Conservation (phyloP, 2,888 invertebrate genomes). For the Galeopsomyia nigrocyanea region DNA sequence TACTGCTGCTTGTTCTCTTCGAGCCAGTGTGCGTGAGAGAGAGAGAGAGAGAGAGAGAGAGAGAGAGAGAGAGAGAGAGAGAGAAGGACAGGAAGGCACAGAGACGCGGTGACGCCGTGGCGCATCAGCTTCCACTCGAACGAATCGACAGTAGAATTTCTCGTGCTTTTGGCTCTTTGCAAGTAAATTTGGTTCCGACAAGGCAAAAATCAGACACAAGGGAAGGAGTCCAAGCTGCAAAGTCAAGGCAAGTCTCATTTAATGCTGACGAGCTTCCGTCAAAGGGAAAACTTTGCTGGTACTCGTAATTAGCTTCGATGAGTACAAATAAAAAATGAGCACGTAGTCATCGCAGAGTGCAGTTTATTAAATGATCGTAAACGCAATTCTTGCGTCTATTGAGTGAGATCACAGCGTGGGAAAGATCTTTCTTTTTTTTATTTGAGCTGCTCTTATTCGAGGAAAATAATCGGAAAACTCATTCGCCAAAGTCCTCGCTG, state of each 20-base stretch:
- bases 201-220: neutral
- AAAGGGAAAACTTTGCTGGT: too few species aligned
- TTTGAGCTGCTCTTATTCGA: too few species aligned
- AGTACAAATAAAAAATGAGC: neutral
- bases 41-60: neutral
- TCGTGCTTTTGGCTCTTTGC: neutral
- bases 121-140: slow-evolving; percentile 28
- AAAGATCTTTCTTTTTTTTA: neutral
- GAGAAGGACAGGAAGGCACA: neutral
- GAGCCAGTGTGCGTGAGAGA: too few species aligned
- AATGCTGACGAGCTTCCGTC: too few species aligned
- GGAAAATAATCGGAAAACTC: too few species aligned
- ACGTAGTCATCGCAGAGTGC: slow-evolving; percentile 19
- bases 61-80: neutral
- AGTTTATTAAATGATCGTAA: slow-evolving; percentile 32
- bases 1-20: neutral
- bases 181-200: neutral
- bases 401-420: slow-evolving; percentile 9
- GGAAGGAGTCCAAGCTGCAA: neutral
- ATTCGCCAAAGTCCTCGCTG: too few species aligned
- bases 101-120: neutral
- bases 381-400: slow-evolving; percentile 27
- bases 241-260: neutral
- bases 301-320: neutral
- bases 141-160: neutral